Percentiles rank a stretch among this genome's conserved stretches.
Conservation (phyloP, 1,140 invertebrate genomes). For the Chrysomallon squamiferum region DNA sequence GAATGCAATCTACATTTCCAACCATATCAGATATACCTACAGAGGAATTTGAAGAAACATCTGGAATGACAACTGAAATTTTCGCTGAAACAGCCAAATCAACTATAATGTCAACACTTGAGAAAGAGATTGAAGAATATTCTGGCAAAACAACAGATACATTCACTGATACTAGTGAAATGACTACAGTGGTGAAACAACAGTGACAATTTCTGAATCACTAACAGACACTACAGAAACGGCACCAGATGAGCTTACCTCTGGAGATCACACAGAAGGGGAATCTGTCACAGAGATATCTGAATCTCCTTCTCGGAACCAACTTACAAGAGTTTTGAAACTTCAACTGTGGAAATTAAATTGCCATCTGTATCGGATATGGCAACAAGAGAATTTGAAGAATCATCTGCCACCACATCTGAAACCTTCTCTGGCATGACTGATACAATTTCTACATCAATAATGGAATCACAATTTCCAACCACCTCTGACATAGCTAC, state of each 20-base stretch:
- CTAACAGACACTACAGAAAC: not conserved
- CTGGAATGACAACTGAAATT: too few relatives aligned
- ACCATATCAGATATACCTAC: too few relatives aligned
- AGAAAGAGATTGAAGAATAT: too few relatives aligned
- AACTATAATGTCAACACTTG: too few relatives aligned
- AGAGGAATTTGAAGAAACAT: too few relatives aligned
- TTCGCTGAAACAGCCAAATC: too few relatives aligned
- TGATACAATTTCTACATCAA: not conserved
- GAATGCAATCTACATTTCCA: too few relatives aligned
- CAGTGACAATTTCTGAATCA: not conserved
- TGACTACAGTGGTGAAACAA: too few relatives aligned
- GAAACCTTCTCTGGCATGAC: not conserved
- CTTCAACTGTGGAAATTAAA: not conserved
- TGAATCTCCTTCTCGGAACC: not conserved
- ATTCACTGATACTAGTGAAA: too few relatives aligned
- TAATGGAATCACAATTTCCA: not conserved
- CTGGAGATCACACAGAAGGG: not conserved
- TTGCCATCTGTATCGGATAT: not conserved
- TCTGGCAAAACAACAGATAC: too few relatives aligned
- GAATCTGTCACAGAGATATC: not conserved
- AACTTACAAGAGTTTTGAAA: not conserved
- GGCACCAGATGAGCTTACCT: not conserved
- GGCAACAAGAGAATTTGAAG: not conserved
- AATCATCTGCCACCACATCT: too few relatives aligned
- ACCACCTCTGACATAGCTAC: not conserved